These are phyloP conservation scores for Leptoteleia sp. DNA, from an alignment of 1,140 invertebrate genomes.

Conservation along the genomic window DNA sequence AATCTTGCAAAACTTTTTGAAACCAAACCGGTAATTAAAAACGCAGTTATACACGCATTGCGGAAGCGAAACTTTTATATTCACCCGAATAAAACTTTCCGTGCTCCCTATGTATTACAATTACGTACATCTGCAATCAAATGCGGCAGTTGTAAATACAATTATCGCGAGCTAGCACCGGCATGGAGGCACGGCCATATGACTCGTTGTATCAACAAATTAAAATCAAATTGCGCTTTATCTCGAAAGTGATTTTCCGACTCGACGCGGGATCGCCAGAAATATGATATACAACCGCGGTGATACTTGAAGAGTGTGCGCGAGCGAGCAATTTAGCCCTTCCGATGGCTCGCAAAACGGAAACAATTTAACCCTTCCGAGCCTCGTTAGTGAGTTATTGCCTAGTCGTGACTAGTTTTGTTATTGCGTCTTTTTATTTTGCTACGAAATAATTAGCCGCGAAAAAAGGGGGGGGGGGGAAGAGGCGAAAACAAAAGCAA, in stretches of 20 bases:
- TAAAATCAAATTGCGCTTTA: slow-evolving; percentile 26
- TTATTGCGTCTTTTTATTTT: slow-evolving; percentile 38
- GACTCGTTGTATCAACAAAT: slow-evolving; percentile 34
- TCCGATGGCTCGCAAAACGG: too few species aligned
- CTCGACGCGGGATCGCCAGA: slow-evolving; percentile 9
- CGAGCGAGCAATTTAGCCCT: slow-evolving; percentile 31
- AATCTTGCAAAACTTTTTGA: slow-evolving; percentile 7
- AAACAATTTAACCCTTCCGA: too few species aligned
- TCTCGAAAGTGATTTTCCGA: slow-evolving; percentile 14
- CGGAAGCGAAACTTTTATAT: slow-evolving; percentile 34
- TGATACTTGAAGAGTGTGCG: slow-evolving; percentile 11
- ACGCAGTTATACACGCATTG: slow-evolving; percentile 20
- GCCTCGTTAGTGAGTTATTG: slow-evolving; percentile 57
- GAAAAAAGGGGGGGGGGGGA: slow-evolving; percentile 17
- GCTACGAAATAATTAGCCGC: slow-evolving; percentile 36
- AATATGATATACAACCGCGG: slow-evolving; percentile 18
- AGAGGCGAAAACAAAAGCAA: too few species aligned
- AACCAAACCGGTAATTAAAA: slow-evolving; percentile 5
- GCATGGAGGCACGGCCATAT: too few species aligned
- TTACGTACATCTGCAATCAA: slow-evolving; percentile 31
- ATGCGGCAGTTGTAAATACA: slow-evolving; percentile 30
- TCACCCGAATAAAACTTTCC: slow-evolving; percentile 14
- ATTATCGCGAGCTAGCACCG: slow-evolving; percentile 11
- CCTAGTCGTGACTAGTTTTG: slow-evolving; percentile 59
- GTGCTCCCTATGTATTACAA: slow-evolving; percentile 27